Conservation (phyloP, 1,140 invertebrate species). For the Cotesia chilonis region DNA sequence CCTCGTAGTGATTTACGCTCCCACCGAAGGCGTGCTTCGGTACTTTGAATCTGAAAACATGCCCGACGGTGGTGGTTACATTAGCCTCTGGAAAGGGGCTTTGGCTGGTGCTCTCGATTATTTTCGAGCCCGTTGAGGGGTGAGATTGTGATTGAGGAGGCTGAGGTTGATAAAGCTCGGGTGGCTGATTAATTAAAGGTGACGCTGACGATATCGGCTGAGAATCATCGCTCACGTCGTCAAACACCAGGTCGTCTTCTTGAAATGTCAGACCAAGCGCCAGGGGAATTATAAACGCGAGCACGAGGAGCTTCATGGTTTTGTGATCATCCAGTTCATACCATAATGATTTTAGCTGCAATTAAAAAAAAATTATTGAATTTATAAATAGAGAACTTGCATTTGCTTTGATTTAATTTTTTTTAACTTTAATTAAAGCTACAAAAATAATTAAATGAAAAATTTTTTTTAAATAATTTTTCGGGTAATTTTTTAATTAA, state of each 20-base stretch:
- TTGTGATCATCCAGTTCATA: neutral
- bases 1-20: constrained; percentile 61
- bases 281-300: constrained; percentile 46
- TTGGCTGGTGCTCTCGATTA: constrained; percentile 44
- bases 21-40: constrained; percentile 63
- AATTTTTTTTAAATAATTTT: no score
- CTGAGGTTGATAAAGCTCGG: constrained; percentile 25
- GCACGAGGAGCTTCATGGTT: constrained; percentile 52
- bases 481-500: no score
- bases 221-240: constrained; percentile 54
- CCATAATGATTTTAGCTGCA: neutral
- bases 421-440: no score
- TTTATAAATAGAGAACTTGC: neutral
- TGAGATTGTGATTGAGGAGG: no score
- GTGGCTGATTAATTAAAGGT: constrained; percentile 2
- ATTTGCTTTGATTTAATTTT: no score
- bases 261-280: constrained; percentile 46
- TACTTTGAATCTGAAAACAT: constrained; percentile 62
- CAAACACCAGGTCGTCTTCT: constrained; percentile 64
- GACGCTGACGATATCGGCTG: no score
- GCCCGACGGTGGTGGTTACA: constrained; percentile 58
- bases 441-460: no score
- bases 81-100: constrained; percentile 60
- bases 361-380: neutral
- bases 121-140: neutral